These are phyloP conservation scores for Stigmatopora argus DNA, from an alignment of 2,113 vertebrate species.

Conservation along the genomic window DNA sequence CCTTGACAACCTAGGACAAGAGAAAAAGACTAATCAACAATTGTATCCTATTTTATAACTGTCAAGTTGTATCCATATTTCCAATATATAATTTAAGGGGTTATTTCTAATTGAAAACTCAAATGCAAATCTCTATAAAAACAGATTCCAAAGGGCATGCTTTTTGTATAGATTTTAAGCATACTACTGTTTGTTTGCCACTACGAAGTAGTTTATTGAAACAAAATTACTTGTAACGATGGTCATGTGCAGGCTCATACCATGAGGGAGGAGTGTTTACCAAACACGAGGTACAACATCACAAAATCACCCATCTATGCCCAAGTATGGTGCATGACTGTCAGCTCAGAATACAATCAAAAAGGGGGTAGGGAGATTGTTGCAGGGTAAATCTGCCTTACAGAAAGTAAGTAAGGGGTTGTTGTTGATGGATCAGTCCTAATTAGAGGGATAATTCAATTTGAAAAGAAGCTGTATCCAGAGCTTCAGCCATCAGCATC, in stretches of 20 bases:
- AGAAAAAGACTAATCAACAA: too few species aligned
- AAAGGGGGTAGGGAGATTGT: slow-evolving; percentile 10
- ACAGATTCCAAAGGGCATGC: neutral
- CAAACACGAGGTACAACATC: neutral
- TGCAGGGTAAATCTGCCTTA: slow-evolving; percentile 1
- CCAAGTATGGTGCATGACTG: slow-evolving; percentile 22
- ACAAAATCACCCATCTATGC: neutral
- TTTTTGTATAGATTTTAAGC: neutral
- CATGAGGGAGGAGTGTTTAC: neutral
- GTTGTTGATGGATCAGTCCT: neutral
- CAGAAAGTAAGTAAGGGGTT: neutral
- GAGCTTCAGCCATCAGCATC: neutral
- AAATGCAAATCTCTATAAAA: neutral
- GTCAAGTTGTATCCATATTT: too few species aligned
- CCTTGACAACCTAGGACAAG: too few species aligned
- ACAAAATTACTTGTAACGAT: neutral
- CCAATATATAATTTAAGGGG: too few species aligned
- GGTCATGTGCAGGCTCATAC: neutral
- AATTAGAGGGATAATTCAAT: neutral
- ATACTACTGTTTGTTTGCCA: neutral
- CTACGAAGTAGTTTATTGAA: neutral
- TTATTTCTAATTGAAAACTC: neutral
- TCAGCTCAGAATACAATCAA: slow-evolving; percentile 22
- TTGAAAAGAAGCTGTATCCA: neutral
- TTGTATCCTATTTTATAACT: too few species aligned